These are phyloP conservation scores for Caradrina kadenii DNA, from an alignment of 2,888 invertebrate species.

Conservation along the genomic window DNA sequence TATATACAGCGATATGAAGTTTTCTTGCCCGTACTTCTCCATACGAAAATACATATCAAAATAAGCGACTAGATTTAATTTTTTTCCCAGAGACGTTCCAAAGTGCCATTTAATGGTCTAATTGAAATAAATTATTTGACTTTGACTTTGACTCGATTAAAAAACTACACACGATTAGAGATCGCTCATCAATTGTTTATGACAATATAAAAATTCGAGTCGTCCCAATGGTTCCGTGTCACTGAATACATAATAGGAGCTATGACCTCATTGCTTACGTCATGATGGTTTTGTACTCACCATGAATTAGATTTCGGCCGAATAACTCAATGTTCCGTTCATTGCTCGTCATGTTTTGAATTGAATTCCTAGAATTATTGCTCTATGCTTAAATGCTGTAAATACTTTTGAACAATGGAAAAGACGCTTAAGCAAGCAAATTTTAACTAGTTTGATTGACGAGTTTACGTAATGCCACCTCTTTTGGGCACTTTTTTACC, in stretches of 20 bases:
- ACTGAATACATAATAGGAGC: slow-evolving; percentile 66
- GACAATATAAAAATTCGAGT: slow-evolving; percentile 65
- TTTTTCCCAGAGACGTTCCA: too few species aligned
- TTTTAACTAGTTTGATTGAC: too few species aligned
- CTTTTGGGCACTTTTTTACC: too few species aligned
- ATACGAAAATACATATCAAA: too few species aligned
- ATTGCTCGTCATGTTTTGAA: slow-evolving; percentile 35
- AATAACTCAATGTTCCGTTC: slow-evolving; percentile 39
- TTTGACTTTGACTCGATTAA: slow-evolving; percentile 17
- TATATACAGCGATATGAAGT: too few species aligned
- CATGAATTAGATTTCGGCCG: slow-evolving; percentile 40
- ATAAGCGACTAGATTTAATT: too few species aligned
- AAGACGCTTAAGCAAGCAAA: neutral
- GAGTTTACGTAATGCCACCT: too few species aligned
- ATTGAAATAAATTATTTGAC: too few species aligned
- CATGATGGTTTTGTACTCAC: slow-evolving; percentile 55
- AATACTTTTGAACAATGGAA: neutral
- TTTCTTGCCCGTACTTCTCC: too few species aligned
- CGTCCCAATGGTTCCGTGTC: slow-evolving; percentile 51
- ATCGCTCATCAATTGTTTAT: slow-evolving; percentile 61
- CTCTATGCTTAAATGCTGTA: neutral
- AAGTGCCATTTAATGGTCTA: too few species aligned
- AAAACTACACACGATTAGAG: slow-evolving; percentile 58
- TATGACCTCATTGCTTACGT: slow-evolving; percentile 66
- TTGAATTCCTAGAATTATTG: slow-evolving; percentile 21